These are phyloP conservation scores for Thalpophila matura DNA, from an alignment of 2,888 invertebrate genomes.

Conservation along the genomic window DNA sequence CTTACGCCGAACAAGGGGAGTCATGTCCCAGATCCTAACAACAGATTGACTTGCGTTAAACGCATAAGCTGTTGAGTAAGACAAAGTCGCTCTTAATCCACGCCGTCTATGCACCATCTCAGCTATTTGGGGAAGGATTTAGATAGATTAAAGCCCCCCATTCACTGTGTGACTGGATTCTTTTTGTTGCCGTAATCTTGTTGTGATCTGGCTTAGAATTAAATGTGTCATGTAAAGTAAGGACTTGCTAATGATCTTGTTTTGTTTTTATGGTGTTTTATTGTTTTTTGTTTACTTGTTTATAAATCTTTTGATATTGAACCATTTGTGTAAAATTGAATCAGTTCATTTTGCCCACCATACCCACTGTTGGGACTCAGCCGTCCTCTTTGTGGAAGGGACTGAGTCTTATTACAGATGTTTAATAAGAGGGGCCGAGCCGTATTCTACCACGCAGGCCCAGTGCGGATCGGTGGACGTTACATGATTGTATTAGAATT, in stretches of 20 bases:
- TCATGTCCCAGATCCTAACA: constrained; percentile 56
- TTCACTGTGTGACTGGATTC: constrained; percentile 65
- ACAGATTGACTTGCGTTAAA: constrained; percentile 72
- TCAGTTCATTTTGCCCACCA: too few relatives aligned
- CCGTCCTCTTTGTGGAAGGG: too few relatives aligned
- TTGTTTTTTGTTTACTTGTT: constrained; percentile 9
- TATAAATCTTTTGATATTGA: not conserved
- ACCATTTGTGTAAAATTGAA: not conserved
- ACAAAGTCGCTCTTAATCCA: constrained; percentile 80
- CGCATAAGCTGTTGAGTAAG: constrained; percentile 80
- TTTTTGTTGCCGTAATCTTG: constrained; percentile 66
- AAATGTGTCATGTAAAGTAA: constrained; percentile 47
- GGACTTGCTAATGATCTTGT: constrained; percentile 49
- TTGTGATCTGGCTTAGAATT: constrained; percentile 45
- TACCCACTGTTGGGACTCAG: too few relatives aligned
- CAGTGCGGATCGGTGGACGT: too few relatives aligned
- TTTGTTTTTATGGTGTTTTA: constrained; percentile 37
- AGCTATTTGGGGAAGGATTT: constrained; percentile 81
- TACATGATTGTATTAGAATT: too few relatives aligned
- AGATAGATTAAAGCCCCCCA: constrained; percentile 74
- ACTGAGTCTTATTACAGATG: too few relatives aligned
- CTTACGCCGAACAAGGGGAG: constrained; percentile 61
- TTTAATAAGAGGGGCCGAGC: too few relatives aligned
- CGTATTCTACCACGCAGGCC: too few relatives aligned
- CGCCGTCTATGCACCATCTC: constrained; percentile 72